A percentile compares a stretch with the other conserved stretches of the same genome.
Evolutionary conservation across 1,140 invertebrate genomes (phyloP).

Genomic region (Drosophila bocqueti): DNA sequence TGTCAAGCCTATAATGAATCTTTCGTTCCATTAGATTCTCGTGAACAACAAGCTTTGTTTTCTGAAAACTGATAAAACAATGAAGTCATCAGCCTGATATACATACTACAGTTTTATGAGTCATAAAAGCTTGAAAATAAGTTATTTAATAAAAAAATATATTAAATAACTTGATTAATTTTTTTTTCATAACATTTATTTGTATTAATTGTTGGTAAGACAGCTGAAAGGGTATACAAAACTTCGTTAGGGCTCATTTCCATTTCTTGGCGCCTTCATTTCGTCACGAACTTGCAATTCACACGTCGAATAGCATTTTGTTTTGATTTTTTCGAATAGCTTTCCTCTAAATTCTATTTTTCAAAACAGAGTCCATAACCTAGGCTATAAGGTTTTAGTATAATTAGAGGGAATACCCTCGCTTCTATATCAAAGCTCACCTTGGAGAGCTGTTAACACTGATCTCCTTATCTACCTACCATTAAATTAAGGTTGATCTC

Average conservation of each 20-base stretch:
- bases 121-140: neutral
- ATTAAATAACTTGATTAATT: neutral
- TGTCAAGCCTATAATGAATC: neutral
- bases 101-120: neutral
- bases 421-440: neutral
- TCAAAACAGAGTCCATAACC: constrained; percentile 7
- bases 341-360: constrained; percentile 9
- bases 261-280: constrained; percentile 2
- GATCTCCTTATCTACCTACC: constrained; percentile 51
- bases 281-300: constrained; percentile 60
- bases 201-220: neutral
- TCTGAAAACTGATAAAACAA: neutral
- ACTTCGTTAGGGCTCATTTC: neutral
- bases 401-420: constrained; percentile 18
- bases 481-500: constrained; percentile 64
- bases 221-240: neutral
- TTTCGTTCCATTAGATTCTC: neutral
- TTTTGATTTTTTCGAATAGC: constrained; percentile 31
- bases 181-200: neutral
- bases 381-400: neutral
- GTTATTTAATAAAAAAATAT: neutral
- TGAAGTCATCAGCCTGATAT: neutral
- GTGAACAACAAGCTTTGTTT: neutral
- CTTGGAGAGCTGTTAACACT: constrained; percentile 10
- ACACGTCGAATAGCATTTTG: constrained; percentile 58